phyloP scores from a whole-genome alignment of 2,888 invertebrate genomes.

The Polymixis flavicincta region DNA sequence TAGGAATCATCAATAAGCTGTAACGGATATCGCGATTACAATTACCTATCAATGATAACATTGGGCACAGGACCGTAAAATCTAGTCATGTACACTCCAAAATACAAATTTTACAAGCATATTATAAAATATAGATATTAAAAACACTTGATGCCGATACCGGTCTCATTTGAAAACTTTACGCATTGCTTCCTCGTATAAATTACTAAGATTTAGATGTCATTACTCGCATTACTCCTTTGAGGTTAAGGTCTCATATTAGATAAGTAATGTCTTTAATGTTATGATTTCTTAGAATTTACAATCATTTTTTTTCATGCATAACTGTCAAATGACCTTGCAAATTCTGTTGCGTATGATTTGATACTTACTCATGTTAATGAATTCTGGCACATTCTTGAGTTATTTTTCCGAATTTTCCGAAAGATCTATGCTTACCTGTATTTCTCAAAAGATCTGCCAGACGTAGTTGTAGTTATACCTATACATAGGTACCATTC shows the following conservation, averaged over 20 bases:
- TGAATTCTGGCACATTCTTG: not conserved
- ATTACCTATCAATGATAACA: slow-evolving; percentile 65
- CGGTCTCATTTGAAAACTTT: slow-evolving; percentile 28
- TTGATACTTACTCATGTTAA: slow-evolving; percentile 7
- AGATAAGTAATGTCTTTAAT: slow-evolving; percentile 18
- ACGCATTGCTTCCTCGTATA: slow-evolving; percentile 14
- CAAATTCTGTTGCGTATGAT: slow-evolving; percentile 8
- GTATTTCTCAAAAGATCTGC: not conserved
- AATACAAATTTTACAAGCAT: slow-evolving; percentile 54
- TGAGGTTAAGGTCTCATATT: slow-evolving; percentile 29
- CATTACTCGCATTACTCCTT: slow-evolving; percentile 25
- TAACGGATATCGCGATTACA: slow-evolving; percentile 66
- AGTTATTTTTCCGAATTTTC: not conserved
- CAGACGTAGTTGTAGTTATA: not conserved
- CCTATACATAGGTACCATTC: not conserved
- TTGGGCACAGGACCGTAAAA: slow-evolving; percentile 53
- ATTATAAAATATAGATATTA: slow-evolving; percentile 50
- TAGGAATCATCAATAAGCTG: slow-evolving; percentile 66
- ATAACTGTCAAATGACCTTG: slow-evolving; percentile 10
- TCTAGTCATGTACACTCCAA: slow-evolving; percentile 43
- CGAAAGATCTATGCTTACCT: not conserved
- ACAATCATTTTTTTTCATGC: not conserved
- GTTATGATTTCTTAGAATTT: slow-evolving; percentile 21
- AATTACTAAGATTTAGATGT: slow-evolving; percentile 29
- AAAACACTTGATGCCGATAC: slow-evolving; percentile 23